Percentiles rank a stretch among this genome's conserved stretches.
These are phyloP conservation scores for Eristalis arbustorum DNA, from an alignment of 2,888 invertebrate genomes.

Conservation along the genomic window DNA sequence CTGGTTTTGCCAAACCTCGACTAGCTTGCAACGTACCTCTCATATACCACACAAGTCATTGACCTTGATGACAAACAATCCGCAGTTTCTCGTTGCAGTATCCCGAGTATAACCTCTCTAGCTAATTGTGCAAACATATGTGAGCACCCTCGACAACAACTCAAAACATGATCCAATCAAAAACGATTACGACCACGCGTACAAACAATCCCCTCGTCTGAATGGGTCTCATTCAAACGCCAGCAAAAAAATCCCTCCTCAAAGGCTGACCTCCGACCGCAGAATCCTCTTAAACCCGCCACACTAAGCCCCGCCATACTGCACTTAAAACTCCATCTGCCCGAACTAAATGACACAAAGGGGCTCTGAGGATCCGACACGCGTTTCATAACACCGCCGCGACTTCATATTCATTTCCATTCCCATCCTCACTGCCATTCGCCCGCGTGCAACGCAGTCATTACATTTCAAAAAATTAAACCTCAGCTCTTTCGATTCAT, in stretches of 20 bases:
- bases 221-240: background rate
- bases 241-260: background rate
- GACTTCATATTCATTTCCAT: background rate
- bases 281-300: background rate
- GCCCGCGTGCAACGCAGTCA: background rate
- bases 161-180: too few species aligned
- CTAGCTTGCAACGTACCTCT: too few species aligned
- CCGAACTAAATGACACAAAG: background rate
- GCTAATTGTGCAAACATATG: too few species aligned
- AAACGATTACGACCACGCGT: too few species aligned
- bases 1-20: too few species aligned
- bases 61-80: too few species aligned
- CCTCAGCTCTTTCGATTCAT: conserved; percentile 4
- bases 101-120: too few species aligned
- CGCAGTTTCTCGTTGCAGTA: too few species aligned
- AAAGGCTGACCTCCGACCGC: background rate
- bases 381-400: background rate
- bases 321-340: background rate
- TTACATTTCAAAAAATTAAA: conserved; percentile 15
- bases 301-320: background rate
- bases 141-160: too few species aligned
- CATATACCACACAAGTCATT: too few species aligned
- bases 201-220: too few species aligned
- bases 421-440: background rate
- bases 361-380: background rate